Conservation (phyloP, 2,797 vertebrate genomes). For the Sebastes diploproa region DNA sequence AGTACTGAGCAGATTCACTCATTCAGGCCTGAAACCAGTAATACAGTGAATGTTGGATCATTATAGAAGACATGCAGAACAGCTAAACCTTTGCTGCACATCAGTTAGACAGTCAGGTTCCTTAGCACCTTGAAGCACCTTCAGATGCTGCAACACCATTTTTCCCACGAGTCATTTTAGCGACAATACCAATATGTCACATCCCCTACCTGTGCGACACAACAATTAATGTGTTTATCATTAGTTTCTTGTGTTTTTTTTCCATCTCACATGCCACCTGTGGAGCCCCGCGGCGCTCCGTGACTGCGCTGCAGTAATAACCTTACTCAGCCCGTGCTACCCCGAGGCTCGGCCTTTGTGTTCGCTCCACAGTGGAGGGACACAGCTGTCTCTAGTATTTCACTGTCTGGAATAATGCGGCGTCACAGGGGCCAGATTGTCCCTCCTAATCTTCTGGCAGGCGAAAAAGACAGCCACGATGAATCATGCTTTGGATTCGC, state of each 20-base stretch:
- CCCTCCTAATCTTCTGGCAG: conserved; percentile 63
- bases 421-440: conserved; percentile 67
- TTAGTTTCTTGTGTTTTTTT: conserved; percentile 13
- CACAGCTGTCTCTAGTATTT: conserved; percentile 74
- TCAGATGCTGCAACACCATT: neutral
- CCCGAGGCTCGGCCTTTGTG: conserved; percentile 54
- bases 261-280: conserved; percentile 47
- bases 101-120: neutral
- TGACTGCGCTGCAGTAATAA: conserved; percentile 47
- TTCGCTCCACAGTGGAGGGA: conserved; percentile 53
- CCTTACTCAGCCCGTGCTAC: conserved; percentile 34
- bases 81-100: neutral
- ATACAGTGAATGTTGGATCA: neutral
- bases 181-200: conserved; percentile 2
- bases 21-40: neutral
- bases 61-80: neutral
- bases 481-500: conserved; percentile 48
- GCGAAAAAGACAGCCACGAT: conserved; percentile 43
- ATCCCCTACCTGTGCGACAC: neutral
- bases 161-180: conserved; percentile 1
- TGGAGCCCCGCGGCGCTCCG: conserved; percentile 24
- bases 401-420: conserved; percentile 65
- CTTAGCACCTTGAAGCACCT: neutral
- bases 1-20: neutral
- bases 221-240: conserved; percentile 16